Base-by-base conservation (phyloP, 2,888 invertebrate genomes). In the Adelognathus sp. region DNA sequence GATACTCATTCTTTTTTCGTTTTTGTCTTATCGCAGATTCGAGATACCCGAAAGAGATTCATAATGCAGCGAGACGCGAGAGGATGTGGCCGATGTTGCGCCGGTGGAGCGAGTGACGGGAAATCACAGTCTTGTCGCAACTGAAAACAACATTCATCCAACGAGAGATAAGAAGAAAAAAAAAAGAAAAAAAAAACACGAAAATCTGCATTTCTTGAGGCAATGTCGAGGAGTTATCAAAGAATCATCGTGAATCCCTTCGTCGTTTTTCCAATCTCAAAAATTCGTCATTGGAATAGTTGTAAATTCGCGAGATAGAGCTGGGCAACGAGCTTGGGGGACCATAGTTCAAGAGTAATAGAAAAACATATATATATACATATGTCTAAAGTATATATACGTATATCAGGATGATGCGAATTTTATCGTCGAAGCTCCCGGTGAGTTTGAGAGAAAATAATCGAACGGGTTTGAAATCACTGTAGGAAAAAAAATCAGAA, bases 141-240 rank as follows among this genome's bases (percentile, higher is more conserved):
- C 31, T 56, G 31, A 80, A n/a, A 52, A 14, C 9, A 67, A 4
- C 31, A 24, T 3, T 21, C 1, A 3, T n/a, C n/a, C n/a, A 1
- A 24, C 21, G 46, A 21, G 21, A 27, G 64, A 41, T 36, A 3
- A 56, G 5, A 6, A 41, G 3, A 58, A 14, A 31, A 21, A 50
- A 11, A 27, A 39, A 33, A 58, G 16, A 7, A 24, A 29, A 36
- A 41, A 41, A 52, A 69, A 39, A 16, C 9, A 1, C 21, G 0
- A 1, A 24, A 39, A 50, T 11, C 46, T 4, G 4, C 21, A 11
- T 41, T 9, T 16, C 39, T 7, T 36, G 50, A 18, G 50, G 46
- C 27, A 11, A 79, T 75, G 74, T 61, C 74, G 74, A 67, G 24
- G 33, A 75, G 44, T 21, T 52, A 52, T 44, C 52, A 52, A 3